Percentiles rank a stretch among this genome's conserved stretches.
These are phyloP conservation scores for Scolanthus callimorphus DNA, from an alignment of 92 coral and sea anemone genomes.

Conservation along the genomic window DNA sequence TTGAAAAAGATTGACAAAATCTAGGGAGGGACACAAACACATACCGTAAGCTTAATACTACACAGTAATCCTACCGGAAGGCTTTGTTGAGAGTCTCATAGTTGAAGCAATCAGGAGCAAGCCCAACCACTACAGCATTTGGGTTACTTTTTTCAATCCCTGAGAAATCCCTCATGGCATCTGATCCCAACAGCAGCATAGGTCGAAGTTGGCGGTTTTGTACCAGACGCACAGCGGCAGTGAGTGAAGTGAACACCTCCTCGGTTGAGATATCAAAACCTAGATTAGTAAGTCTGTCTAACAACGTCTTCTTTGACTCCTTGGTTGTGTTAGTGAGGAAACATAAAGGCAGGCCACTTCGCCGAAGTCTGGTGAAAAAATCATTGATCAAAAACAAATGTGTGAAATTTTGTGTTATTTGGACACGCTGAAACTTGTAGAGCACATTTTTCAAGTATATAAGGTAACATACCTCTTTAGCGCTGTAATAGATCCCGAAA, in stretches of 20 bases:
- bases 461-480: constrained; percentile 72
- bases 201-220: constrained; percentile 68
- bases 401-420: too few species aligned
- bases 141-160: constrained; percentile 49
- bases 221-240: constrained; percentile 83
- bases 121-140: constrained; percentile 92
- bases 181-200: constrained; percentile 65
- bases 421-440: too few species aligned
- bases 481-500: constrained; percentile 88
- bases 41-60: too few species aligned
- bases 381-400: too few species aligned
- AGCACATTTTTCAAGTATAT: too few species aligned
- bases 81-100: constrained; percentile 83
- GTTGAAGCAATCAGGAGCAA: constrained; percentile 84
- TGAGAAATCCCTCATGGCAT: constrained; percentile 75
- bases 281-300: constrained; percentile 55
- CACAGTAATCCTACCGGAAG: constrained; percentile 66
- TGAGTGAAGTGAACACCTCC: constrained; percentile 92
- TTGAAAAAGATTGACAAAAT: too few species aligned
- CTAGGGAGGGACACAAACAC: too few species aligned
- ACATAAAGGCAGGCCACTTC: constrained; percentile 70
- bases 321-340: constrained; percentile 97
- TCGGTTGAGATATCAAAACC: constrained; percentile 77
- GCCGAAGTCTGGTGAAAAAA: constrained; percentile 54
- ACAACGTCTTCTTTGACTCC: constrained; percentile 78